Percentiles rank a stretch among this genome's conserved stretches.
Conservation (phyloP, 2,797 vertebrate genomes). For the Valencia hispanica region DNA sequence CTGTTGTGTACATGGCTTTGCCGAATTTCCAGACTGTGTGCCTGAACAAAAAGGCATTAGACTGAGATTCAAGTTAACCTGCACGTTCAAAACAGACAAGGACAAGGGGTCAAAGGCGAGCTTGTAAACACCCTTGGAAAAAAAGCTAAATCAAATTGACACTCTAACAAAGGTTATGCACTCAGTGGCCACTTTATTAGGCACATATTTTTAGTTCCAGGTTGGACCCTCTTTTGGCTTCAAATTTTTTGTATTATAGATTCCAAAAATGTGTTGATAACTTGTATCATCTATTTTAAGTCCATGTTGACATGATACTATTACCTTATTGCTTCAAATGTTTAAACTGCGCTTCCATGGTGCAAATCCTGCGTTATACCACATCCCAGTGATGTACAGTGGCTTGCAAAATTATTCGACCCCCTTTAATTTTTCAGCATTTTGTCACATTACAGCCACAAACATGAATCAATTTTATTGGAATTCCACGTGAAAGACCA, state of each 20-base stretch:
- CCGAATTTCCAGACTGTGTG: constrained; percentile 3
- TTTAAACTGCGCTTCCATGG: background rate
- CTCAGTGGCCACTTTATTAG: background rate
- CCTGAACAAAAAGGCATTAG: background rate
- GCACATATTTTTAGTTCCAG: background rate
- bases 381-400: background rate
- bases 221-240: background rate
- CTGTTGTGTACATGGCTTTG: constrained; percentile 7
- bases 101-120: background rate
- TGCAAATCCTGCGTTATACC: background rate
- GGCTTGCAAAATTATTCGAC: too few relatives aligned
- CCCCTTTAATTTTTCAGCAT: too few relatives aligned
- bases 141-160: background rate
- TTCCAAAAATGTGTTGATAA: background rate
- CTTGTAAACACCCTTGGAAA: background rate
- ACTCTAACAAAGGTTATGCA: background rate
- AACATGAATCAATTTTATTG: too few relatives aligned
- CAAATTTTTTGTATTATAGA: background rate
- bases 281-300: background rate
- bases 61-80: background rate
- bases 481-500: too few relatives aligned
- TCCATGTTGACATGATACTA: background rate
- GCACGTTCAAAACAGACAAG: background rate
- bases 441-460: too few relatives aligned
- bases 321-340: background rate